Base-by-base conservation (phyloP, 2,888 invertebrate genomes). In the Neocrepidodera transversa region DNA sequence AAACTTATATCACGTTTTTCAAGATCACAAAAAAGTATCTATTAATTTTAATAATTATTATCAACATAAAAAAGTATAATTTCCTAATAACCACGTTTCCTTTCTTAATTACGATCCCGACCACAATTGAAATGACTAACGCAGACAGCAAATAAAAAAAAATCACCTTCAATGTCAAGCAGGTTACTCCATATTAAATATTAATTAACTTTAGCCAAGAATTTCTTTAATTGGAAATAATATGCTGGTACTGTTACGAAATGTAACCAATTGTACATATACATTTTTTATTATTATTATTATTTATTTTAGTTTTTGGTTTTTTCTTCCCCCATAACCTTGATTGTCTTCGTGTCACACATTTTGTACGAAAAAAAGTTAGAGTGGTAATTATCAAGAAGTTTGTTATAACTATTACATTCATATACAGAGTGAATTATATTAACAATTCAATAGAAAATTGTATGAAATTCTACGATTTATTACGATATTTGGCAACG, bases 291-390 rank as follows among this genome's bases (percentile, higher is more conserved):
- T 45, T 26, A 28, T 45, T 43, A 23, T 20, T 43, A 14, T 10
- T 18, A 26, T 16, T 45, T 45, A 26, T 45, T 45, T 26, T 45
- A 16, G 23, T 26, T 45, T 45, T 17, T 23, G 10, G 26, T 16
- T 45, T 45, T 45, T 45, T 45, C 45, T 45, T 45, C 45, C 45
- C 45, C 45, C 26, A 45, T 45, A 45, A 45, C 45, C 45, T 45
- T 45, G 45, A 45, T 45, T 45, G 28, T 45, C 26, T 45, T 45
- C n/a, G 8, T 38, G 17, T 38, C 38, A 38, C 38, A 38, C 38
- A 16, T 38, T 38, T 38, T 17, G n/a, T 16, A 5, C 17, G 4
- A 38, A 38, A 38, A 11, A 38, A 16, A 38, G 17, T 7, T 38
- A 11, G 13, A 38, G 38, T 2, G 38, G 38, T 38, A 38, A 38